Conservation (phyloP, 2,113 vertebrate genomes). For the Barnardius zonarius region DNA sequence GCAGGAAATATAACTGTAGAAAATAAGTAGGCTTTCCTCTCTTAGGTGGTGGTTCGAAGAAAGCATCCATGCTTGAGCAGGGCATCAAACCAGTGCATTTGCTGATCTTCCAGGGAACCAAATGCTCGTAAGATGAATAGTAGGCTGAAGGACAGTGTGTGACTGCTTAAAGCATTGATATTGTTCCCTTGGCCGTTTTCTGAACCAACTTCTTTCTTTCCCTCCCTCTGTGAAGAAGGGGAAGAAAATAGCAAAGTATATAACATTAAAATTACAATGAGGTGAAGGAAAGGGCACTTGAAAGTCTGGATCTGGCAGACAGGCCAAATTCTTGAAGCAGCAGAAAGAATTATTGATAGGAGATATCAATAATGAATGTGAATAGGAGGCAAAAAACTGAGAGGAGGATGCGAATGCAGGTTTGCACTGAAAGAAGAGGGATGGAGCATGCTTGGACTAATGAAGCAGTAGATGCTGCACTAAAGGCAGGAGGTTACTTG, state of each 20-base stretch:
- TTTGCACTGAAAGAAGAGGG: neutral
- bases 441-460: neutral
- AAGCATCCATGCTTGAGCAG: neutral
- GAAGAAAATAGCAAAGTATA: neutral
- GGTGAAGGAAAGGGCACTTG: neutral
- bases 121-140: neutral
- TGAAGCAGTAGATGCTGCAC: neutral
- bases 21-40: neutral
- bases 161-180: neutral
- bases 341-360: conserved; percentile 33
- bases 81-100: neutral
- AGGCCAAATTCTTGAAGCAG: neutral
- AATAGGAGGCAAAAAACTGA: neutral
- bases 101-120: neutral
- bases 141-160: neutral
- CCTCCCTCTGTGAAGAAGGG: neutral
- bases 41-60: neutral
- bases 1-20: neutral
- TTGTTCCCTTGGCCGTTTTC: neutral
- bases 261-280: conserved; percentile 29
- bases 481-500: neutral
- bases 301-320: neutral
- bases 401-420: neutral
- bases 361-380: conserved; percentile 46
- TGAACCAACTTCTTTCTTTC: neutral